Percentiles rank a stretch among this genome's conserved stretches.
These are phyloP conservation scores for Anaspis maculata DNA, from an alignment of 2,888 invertebrate species.

Conservation along the genomic window DNA sequence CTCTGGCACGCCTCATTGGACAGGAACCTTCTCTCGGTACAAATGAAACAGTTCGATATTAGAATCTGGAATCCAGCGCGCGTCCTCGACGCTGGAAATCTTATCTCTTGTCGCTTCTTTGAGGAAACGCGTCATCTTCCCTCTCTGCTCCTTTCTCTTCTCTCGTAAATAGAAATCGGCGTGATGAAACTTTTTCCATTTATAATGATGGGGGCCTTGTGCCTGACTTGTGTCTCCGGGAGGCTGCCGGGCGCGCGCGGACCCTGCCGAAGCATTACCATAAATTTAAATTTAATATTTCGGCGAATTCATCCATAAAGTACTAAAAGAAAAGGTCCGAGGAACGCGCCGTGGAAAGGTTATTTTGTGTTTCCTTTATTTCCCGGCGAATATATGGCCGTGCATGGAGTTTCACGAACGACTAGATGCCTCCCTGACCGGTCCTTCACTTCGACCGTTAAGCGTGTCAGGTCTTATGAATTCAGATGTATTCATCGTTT, in stretches of 20 bases:
- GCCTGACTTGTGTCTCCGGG: constrained; percentile 9
- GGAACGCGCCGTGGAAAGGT: constrained; percentile 10
- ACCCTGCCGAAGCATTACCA: constrained; percentile 10
- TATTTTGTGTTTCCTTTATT: constrained; percentile 13
- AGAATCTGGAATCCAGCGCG: too few species aligned
- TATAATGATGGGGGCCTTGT: not conserved
- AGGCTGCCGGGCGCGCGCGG: too few species aligned
- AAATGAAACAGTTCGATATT: too few species aligned
- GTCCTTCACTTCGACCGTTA: constrained; percentile 14
- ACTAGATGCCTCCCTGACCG: constrained; percentile 14
- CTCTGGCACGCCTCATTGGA: too few species aligned
- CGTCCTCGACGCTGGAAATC: too few species aligned
- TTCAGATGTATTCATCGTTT: constrained; percentile 24
- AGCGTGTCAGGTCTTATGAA: constrained; percentile 18
- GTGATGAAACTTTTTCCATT: not conserved
- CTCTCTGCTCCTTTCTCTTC: too few species aligned
- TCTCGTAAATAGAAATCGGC: too few species aligned
- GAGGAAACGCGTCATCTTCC: too few species aligned
- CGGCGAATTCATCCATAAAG: constrained; percentile 5
- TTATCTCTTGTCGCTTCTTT: too few species aligned
- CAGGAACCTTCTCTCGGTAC: too few species aligned
- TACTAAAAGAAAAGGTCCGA: constrained; percentile 4
- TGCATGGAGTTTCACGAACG: constrained; percentile 11
- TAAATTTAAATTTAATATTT: constrained; percentile 15
- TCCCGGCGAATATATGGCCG: constrained; percentile 4